These are phyloP conservation scores for Notechis scutatus DNA, from an alignment of 2,113 vertebrate species.

Conservation along the genomic window DNA sequence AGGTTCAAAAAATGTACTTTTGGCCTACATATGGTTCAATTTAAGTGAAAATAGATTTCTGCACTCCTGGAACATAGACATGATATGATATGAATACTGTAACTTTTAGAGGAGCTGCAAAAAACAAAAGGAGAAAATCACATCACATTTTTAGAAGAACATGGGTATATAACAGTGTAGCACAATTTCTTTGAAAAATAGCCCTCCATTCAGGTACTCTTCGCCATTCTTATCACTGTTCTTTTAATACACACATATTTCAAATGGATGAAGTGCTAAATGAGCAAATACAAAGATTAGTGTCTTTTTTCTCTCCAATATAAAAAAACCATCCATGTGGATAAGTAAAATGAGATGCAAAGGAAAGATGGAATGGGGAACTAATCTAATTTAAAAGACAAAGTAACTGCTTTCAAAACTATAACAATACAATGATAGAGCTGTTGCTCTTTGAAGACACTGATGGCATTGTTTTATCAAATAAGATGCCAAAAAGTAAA, in stretches of 20 bases:
- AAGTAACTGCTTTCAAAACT: neutral
- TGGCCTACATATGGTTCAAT: slow-evolving; percentile 6
- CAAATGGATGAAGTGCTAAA: neutral
- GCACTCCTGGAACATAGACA: neutral
- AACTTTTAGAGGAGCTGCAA: neutral
- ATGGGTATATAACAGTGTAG: neutral
- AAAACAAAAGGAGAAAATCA: slow-evolving; percentile 17
- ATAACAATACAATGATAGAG: neutral
- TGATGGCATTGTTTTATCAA: too few relatives aligned
- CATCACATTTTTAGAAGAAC: neutral
- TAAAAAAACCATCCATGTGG: neutral
- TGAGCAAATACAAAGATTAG: neutral
- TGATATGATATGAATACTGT: neutral
- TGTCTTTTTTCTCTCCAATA: neutral
- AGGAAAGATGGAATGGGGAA: neutral
- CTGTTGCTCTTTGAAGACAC: neutral
- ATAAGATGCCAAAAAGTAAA: neutral
- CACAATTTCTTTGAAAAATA: neutral
- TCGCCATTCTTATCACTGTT: neutral
- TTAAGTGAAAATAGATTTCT: slow-evolving; percentile 28
- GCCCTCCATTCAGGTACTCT: neutral
- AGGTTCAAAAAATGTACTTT: slow-evolving; percentile 15
- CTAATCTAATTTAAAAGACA: neutral
- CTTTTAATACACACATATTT: neutral
- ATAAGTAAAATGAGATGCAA: neutral